Conservation (phyloP, 2,113 vertebrate genomes). For the Hoplias malabaricus region DNA sequence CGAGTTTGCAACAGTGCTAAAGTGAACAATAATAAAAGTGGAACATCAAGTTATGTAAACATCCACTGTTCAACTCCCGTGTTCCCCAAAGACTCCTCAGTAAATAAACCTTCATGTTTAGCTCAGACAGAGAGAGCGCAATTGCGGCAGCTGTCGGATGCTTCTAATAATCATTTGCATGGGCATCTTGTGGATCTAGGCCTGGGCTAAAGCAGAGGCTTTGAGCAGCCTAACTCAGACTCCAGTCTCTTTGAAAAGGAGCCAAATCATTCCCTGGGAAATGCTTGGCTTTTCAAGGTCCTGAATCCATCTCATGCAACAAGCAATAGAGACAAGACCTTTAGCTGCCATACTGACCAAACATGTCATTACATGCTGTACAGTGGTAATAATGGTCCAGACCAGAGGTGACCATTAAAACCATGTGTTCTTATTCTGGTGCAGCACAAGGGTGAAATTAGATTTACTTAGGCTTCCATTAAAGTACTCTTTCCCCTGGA, state of each 20-base stretch:
- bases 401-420: conserved; percentile 8
- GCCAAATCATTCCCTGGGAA: neutral
- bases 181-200: neutral
- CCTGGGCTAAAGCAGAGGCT: neutral
- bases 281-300: neutral
- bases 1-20: conserved; percentile 27
- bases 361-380: neutral
- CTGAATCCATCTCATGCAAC: neutral
- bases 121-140: neutral
- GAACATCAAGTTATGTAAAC: conserved; percentile 41
- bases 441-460: conserved; percentile 13
- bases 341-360: neutral
- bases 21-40: conserved; percentile 29
- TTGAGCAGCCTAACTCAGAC: neutral
- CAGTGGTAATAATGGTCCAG: conserved; percentile 12
- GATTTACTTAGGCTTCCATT: neutral
- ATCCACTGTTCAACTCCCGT: conserved; percentile 14
- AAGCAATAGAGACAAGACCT: neutral
- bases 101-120: conserved; percentile 29
- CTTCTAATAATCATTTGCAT: neutral
- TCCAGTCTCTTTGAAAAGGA: neutral
- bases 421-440: neutral
- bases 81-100: conserved; percentile 9
- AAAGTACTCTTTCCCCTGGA: neutral
- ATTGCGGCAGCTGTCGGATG: neutral